phyloP scores from a whole-genome alignment of 2,888 invertebrate genomes.

The Elgonia sp. region DNA sequence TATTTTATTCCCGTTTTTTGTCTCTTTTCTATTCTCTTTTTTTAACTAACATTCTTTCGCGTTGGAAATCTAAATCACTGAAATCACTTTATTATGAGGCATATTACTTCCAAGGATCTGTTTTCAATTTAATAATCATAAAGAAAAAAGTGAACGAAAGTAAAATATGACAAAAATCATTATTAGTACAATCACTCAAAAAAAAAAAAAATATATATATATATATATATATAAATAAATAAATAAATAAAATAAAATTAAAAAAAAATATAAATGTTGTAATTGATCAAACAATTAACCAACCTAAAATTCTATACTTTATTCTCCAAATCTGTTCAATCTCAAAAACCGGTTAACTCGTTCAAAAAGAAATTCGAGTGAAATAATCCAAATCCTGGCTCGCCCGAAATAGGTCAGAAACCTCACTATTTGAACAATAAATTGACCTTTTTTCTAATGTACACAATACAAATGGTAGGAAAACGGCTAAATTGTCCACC shows the following conservation, averaged over 20 bases:
- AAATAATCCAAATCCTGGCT: background rate
- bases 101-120: background rate
- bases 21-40: background rate
- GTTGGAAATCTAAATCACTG: background rate
- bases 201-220: too few relatives aligned
- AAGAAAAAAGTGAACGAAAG: background rate
- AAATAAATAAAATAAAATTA: too few relatives aligned
- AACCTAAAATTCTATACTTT: too few relatives aligned
- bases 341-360: background rate
- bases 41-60: background rate
- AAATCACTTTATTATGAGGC: background rate
- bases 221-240: too few relatives aligned
- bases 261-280: too few relatives aligned
- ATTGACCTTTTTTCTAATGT: background rate
- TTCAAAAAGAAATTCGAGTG: background rate
- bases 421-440: background rate
- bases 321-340: background rate
- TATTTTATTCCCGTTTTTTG: background rate
- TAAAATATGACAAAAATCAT: too few relatives aligned
- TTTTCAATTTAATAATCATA: background rate
- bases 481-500: background rate
- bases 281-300: too few relatives aligned
- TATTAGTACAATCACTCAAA: too few relatives aligned
- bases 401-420: background rate
- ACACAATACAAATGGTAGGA: background rate